These are phyloP conservation scores for Yponomeuta evonymella DNA, from an alignment of 2,888 invertebrate species.

Conservation along the genomic window DNA sequence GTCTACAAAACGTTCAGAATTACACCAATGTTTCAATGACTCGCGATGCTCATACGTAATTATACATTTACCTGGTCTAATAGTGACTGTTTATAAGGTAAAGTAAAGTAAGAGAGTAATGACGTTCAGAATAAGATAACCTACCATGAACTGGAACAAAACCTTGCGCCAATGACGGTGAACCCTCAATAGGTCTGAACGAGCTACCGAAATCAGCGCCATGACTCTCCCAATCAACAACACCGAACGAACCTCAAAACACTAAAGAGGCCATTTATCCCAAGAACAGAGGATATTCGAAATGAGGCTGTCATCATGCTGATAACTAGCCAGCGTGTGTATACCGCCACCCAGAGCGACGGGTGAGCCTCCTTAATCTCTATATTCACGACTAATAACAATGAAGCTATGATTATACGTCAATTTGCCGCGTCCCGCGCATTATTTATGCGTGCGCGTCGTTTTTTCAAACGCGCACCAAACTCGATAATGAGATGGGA, in stretches of 20 bases:
- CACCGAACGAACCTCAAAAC: background rate
- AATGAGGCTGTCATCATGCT: constrained; percentile 16
- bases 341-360: constrained; percentile 33
- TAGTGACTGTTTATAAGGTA: no score
- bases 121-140: no score
- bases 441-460: constrained; percentile 55
- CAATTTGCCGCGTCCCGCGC: constrained; percentile 58
- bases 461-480: constrained; percentile 61
- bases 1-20: no score
- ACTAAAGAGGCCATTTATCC: background rate
- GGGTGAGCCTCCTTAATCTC: constrained; percentile 45
- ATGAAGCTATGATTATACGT: constrained; percentile 64
- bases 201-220: no score
- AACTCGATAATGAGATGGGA: constrained; percentile 67
- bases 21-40: no score
- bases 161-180: no score
- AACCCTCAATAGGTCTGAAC: no score
- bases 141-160: no score
- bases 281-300: background rate
- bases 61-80: no score
- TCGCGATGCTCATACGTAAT: no score
- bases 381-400: constrained; percentile 66
- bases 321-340: constrained; percentile 12
- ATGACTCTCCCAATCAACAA: background rate
- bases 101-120: no score